Base-by-base conservation (phyloP, 2,888 invertebrate species). In the Thera obeliscata region DNA sequence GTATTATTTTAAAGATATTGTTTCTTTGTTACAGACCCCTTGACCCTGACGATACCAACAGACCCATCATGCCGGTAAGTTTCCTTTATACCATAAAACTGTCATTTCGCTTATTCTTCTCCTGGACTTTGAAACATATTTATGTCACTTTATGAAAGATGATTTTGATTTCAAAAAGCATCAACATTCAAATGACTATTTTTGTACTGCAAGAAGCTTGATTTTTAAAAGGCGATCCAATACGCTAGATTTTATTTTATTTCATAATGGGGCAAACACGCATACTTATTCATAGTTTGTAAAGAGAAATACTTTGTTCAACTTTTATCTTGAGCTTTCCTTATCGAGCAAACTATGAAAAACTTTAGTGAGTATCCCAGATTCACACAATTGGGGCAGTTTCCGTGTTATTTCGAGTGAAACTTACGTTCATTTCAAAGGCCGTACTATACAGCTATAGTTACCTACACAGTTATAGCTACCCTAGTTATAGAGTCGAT, bases 41-140 rank as follows among this genome's bases (percentile, higher is more conserved):
- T 22, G 63, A 66, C 64, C 63, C 64, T 63, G 49, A 63, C 61
- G 63, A 70, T 49, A 70, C 54, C 62, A 69, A 67, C 62, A 66
- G 67, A 66, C 61, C 69, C 74, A 74, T 72, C 61, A 79, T 81
- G 79, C 65, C 72, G 81, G 83, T 83, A 74, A 81, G 84, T 74
- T 12, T 49, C 48, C 48, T 55, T 69, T 61, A 72, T 61, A 59
- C 66, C n/a, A 55, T n/a, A 38, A 2, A 7, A 54, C 7, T 54
- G 7, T 5, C 33, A 35, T 54, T 48, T 48, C 3, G 9, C 54
- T 9, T 54, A 9, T 3, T 33, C 1, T 9, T 3, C 35, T 22
- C 22, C 22, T 22, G 22, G 56, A 49, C 49, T 2, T 43, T 41
- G n/a, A 56, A 22, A 22, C 22, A 22, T 22, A 1, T 22, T 22